Evolutionary conservation across 2,888 invertebrate genomes (phyloP), one percentile per base, ranked within the genome.

Genomic region (Tipula confusa): DNA sequence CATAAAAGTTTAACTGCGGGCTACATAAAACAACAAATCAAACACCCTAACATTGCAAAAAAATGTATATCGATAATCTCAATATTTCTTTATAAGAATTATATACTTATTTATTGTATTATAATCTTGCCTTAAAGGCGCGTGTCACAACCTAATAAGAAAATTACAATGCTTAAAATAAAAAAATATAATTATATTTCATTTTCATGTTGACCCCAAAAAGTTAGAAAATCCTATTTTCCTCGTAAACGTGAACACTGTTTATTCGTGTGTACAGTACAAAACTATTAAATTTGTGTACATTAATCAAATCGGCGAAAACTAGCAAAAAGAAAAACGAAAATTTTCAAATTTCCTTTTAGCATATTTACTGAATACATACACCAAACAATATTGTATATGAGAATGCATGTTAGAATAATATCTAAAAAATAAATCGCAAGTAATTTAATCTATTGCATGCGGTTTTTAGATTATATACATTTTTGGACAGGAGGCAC

Each of bases 321-420:
- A 64, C n/a, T 64, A 64, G 11, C 64, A 64, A 64, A 1, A 24
- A 64, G 64, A 7, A 24, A n/a, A n/a, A n/a, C n/a, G 64, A 64
- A 64, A 64, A 64, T 64, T 64, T 64, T 64, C 64, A 64, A 64
- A 64, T 64, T 64, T 64, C 64, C 24, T 64, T 64, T 64, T 64
- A 11, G 24, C 64, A 64, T 64, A 64, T 64, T 64, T 24, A 24
- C 64, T 24, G 64, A 24, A 64, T 38, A 38, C 33, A 31, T 31
- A 31, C 38, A 43, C 43, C 4, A 4, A n/a, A 36, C 43, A 11
- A 64, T 64, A 24, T n/a, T 4, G 64, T 9, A 24, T 64, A 64
- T 18, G 64, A 64, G 64, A 64, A 64, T 64, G 64, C 24, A 64
- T 64, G 64, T 24, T 64, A 64, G 64, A 64, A 24, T 6, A 24